Base-by-base conservation (phyloP, 2,888 invertebrate genomes). In the Chloroclystis v-ata region DNA sequence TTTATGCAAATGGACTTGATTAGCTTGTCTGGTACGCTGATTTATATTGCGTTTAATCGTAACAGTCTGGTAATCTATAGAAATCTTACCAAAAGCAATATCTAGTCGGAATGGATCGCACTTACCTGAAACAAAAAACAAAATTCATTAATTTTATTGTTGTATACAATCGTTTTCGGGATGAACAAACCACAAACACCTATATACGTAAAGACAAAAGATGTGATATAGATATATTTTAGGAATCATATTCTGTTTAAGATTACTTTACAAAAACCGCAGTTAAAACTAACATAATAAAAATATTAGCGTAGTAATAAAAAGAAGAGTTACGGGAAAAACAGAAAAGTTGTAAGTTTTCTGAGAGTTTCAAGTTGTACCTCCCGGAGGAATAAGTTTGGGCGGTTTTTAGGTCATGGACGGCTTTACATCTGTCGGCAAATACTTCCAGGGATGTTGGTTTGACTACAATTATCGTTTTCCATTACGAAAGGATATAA, bases 1-100 rank as follows among this genome's bases (percentile, higher is more conserved):
- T n/a, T 30, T 48, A 49, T 48, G 52, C 48, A 53, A 54, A 50
- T 48, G 45, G 44, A 49, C 48, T 50, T 47, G 52, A 54, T 57
- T 49, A 54, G 52, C 40, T 46, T 53, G 50, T 52, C 45, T 6
- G 39, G 37, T 37, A 20, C 11, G 13, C 43, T 43, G 51, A 55
- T 55, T 50, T 54, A 54, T 50, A 40, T 46, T 35, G 26, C 33
- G 43, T 43, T 46, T 43, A 46, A 46, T 50, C 25, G 28, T 8
- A 29, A 10, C 4, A 28, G 4, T 10, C 28, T 24, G 6, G n/a
- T 4, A 20, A 20, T 20, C 2, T 20, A 20, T 4, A 20, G 3
- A 20, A 20, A 20, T 13, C 26, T 44, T 26, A 14, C 35, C 20
- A 20, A 35, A 35, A 2, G 10, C 10, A 35, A 33, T 10, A 26